Percentiles rank a stretch among this genome's conserved stretches.
Evolutionary conservation across 92 coral and sea anemone genomes (phyloP).

Genomic region (Phenganax subtilis): DNA sequence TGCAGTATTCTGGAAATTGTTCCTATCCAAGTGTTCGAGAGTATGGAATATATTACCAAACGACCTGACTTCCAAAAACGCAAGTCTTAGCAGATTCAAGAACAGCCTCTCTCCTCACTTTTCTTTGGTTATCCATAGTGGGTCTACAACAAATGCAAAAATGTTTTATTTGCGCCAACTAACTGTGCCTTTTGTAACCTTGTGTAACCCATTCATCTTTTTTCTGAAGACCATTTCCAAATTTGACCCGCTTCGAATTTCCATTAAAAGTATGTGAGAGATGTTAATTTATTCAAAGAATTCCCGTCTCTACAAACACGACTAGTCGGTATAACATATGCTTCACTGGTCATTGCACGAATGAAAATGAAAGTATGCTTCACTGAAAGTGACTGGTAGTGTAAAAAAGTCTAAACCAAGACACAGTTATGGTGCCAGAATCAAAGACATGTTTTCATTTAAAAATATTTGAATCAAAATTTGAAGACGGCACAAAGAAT

Average conservation of each 20-base stretch:
- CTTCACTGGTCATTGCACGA: neutral
- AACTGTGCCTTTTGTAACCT: neutral
- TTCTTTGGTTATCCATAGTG: neutral
- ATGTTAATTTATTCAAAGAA: slow-evolving; percentile 8
- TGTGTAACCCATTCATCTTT: neutral
- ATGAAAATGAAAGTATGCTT: neutral
- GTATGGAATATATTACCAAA: too few species aligned
- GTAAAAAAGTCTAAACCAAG: too few species aligned
- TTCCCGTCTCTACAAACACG: neutral
- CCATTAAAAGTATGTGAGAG: neutral
- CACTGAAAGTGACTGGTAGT: neutral
- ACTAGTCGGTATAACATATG: neutral
- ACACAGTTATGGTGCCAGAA: too few species aligned
- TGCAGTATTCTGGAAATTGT: too few species aligned
- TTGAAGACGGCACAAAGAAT: too few species aligned
- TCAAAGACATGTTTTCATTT: too few species aligned
- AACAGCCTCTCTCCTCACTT: neutral
- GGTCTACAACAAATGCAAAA: neutral
- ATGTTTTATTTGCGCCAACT: neutral
- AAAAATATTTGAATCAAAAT: too few species aligned
- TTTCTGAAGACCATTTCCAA: neutral
- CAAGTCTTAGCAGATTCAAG: neutral
- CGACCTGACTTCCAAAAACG: too few species aligned
- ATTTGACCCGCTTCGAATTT: slow-evolving; percentile 6
- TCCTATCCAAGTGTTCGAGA: too few species aligned